Conservation (phyloP, 2,797 vertebrate genomes). For the Buphagus erythrorhynchus region DNA sequence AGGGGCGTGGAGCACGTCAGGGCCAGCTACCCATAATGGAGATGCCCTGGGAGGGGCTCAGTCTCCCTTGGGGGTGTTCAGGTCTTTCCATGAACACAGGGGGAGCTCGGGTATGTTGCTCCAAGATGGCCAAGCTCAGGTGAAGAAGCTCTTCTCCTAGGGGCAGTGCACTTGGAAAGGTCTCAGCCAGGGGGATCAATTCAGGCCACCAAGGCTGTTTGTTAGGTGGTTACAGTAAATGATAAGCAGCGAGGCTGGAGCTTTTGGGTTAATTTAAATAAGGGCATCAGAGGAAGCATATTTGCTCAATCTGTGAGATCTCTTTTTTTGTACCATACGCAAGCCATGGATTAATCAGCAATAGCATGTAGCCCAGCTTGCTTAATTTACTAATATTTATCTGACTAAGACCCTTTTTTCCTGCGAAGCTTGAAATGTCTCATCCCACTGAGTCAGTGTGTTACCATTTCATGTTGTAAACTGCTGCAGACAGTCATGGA, state of each 20-base stretch:
- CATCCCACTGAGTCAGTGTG: constrained; percentile 39
- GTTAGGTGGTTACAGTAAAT: background rate
- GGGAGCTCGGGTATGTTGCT: background rate
- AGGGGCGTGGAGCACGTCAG: background rate
- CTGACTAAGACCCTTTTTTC: constrained; percentile 33
- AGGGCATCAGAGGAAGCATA: background rate
- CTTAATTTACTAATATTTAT: constrained; percentile 72
- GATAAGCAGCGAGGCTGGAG: background rate
- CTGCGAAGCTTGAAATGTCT: constrained; percentile 26
- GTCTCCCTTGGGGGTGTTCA: background rate
- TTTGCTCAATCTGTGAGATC: background rate
- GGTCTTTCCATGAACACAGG: background rate
- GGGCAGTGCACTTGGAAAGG: background rate
- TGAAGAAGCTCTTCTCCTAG: background rate
- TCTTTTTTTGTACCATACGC: background rate
- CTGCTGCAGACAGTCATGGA: background rate
- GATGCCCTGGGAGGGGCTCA: background rate
- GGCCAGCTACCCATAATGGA: background rate
- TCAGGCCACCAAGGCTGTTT: background rate
- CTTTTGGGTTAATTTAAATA: constrained; percentile 32
- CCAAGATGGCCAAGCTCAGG: background rate
- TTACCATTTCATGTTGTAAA: constrained; percentile 14
- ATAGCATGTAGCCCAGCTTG: background rate
- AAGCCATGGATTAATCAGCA: constrained; percentile 51
- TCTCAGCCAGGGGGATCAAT: background rate